A percentile compares a stretch with the other conserved stretches of the same genome.
phyloP scores from a whole-genome alignment of 92 coral and sea anemone genomes.

The Metridium senile region DNA sequence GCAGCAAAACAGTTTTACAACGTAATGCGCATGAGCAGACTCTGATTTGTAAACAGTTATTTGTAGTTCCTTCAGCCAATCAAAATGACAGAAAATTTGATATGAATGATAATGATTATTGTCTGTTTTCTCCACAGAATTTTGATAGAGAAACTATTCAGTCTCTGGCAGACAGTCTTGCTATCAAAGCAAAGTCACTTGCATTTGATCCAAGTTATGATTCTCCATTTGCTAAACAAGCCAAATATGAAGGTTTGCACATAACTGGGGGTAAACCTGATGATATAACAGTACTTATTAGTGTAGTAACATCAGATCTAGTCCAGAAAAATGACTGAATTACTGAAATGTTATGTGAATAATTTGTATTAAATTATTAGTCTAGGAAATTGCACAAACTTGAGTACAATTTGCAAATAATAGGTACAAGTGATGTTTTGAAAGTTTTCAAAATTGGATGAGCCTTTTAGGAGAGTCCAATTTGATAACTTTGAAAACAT shows the following conservation, averaged over 20 bases:
- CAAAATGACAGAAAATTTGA: neutral
- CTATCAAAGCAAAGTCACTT: conserved; percentile 74
- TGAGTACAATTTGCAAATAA: too few species aligned
- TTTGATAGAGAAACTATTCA: conserved; percentile 77
- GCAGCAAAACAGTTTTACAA: too few species aligned
- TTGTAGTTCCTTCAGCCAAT: too few species aligned
- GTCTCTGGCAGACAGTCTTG: conserved; percentile 76
- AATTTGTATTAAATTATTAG: neutral
- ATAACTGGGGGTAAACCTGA: conserved; percentile 97
- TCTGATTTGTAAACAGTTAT: too few species aligned
- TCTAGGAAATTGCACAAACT: neutral
- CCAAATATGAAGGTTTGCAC: conserved; percentile 81
- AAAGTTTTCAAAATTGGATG: too few species aligned
- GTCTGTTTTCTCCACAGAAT: conserved; percentile 49
- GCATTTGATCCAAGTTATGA: conserved; percentile 82
- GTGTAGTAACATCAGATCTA: conserved; percentile 71
- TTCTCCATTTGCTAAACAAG: conserved; percentile 96
- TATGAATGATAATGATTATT: neutral
- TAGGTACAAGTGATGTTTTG: too few species aligned
- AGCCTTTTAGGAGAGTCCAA: too few species aligned
- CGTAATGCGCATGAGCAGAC: too few species aligned
- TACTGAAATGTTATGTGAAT: neutral
- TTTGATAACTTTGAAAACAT: too few species aligned
- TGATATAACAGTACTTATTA: conserved; percentile 92
- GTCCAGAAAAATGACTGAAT: conserved; percentile 1